Conservation (phyloP, 2,888 invertebrate genomes). For the Ganaspis brasiliensis region DNA sequence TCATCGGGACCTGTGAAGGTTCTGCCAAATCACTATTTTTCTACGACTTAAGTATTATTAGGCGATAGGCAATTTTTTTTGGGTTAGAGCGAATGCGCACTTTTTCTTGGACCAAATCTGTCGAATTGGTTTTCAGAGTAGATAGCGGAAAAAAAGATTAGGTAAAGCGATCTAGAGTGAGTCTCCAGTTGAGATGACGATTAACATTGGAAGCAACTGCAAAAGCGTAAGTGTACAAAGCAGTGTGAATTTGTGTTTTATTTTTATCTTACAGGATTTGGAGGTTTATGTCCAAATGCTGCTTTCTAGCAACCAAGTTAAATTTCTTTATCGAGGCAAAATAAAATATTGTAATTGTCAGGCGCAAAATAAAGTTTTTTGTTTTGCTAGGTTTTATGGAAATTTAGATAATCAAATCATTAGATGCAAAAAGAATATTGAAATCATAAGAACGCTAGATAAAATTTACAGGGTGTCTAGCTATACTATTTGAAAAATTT, state of each 20-base stretch:
- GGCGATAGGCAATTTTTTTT: background rate
- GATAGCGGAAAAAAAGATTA: too few species aligned
- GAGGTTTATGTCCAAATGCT: background rate
- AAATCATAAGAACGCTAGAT: too few species aligned
- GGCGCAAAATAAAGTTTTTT: too few species aligned
- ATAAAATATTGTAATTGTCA: background rate
- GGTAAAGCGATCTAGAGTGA: too few species aligned
- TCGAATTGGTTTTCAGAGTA: too few species aligned
- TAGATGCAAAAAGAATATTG: too few species aligned
- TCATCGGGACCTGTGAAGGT: conserved; percentile 85
- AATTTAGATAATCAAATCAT: too few species aligned
- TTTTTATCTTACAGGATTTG: background rate
- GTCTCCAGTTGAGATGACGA: background rate
- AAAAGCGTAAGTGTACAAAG: conserved; percentile 37
- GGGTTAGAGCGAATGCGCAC: background rate
- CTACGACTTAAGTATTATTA: conserved; percentile 23
- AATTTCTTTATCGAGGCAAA: background rate
- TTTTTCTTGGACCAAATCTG: too few species aligned
- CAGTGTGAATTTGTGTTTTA: conserved; percentile 14
- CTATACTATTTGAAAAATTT: too few species aligned
- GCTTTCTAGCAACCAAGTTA: conserved; percentile 4
- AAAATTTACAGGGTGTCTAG: too few species aligned
- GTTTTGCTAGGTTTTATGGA: too few species aligned
- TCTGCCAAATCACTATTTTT: conserved; percentile 64
- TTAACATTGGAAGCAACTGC: conserved; percentile 26